phyloP scores from a whole-genome alignment of 2,113 vertebrate genomes.

The Microtus ochrogaster region DNA sequence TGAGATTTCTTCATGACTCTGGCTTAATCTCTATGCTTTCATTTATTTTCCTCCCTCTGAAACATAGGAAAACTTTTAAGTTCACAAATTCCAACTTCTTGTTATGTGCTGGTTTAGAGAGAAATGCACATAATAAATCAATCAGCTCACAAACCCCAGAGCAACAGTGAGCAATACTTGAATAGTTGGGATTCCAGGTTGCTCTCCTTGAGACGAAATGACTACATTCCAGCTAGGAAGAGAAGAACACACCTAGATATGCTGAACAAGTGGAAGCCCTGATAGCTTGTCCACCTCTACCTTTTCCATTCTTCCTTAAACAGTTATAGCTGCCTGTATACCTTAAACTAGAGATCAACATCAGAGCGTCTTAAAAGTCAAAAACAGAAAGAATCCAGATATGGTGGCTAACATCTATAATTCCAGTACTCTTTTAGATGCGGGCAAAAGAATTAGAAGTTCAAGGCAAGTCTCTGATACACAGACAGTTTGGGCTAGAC shows the following conservation, averaged over 20 bases:
- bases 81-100: neutral
- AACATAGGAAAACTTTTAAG: neutral
- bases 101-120: neutral
- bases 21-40: neutral
- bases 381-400: neutral
- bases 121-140: neutral
- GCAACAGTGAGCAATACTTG: neutral
- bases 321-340: neutral
- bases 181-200: neutral
- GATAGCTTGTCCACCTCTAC: neutral
- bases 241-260: neutral
- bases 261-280: too few relatives aligned
- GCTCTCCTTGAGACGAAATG: neutral
- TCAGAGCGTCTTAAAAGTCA: neutral
- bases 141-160: neutral
- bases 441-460: neutral
- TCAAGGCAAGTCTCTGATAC: neutral
- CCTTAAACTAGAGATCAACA: neutral
- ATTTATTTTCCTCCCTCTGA: neutral
- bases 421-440: neutral
- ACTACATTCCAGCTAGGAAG: neutral
- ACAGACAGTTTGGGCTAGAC: neutral
- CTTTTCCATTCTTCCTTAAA: neutral
- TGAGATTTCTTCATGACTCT: neutral
- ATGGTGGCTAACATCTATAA: neutral